Evolutionary conservation across 2,797 vertebrate species (phyloP).

Genomic region (Sarcophilus harrisii): DNA sequence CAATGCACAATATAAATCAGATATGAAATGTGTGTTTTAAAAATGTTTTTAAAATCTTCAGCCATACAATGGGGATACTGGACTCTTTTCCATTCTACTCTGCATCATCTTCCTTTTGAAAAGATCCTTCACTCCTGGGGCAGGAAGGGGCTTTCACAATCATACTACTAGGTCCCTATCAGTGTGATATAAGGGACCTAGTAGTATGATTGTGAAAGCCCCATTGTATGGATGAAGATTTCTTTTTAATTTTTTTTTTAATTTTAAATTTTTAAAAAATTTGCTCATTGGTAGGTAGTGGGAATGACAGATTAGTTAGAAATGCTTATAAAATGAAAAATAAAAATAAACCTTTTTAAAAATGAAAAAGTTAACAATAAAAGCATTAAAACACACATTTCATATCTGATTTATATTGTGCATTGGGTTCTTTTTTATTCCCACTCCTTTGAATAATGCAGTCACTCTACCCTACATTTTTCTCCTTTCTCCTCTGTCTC

Average conservation of each 20-base stretch:
- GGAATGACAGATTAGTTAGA: too few relatives aligned
- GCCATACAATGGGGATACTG: background rate
- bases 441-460: background rate
- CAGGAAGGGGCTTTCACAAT: background rate
- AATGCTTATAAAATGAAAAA: too few relatives aligned
- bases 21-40: background rate
- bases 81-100: background rate
- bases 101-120: background rate
- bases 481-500: too few relatives aligned
- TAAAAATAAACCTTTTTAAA: too few relatives aligned
- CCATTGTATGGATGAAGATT: too few relatives aligned
- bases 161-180: background rate
- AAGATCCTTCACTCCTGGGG: background rate
- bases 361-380: too few relatives aligned
- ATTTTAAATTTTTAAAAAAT: too few relatives aligned
- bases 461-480: background rate
- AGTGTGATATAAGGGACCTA: background rate
- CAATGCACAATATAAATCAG: background rate
- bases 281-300: too few relatives aligned
- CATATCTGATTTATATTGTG: background rate
- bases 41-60: background rate
- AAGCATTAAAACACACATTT: background rate
- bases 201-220: too few relatives aligned
- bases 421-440: background rate
- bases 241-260: too few relatives aligned